These are phyloP conservation scores for Aphelinus atriplicis DNA, from an alignment of 1,140 invertebrate species.

Conservation along the genomic window DNA sequence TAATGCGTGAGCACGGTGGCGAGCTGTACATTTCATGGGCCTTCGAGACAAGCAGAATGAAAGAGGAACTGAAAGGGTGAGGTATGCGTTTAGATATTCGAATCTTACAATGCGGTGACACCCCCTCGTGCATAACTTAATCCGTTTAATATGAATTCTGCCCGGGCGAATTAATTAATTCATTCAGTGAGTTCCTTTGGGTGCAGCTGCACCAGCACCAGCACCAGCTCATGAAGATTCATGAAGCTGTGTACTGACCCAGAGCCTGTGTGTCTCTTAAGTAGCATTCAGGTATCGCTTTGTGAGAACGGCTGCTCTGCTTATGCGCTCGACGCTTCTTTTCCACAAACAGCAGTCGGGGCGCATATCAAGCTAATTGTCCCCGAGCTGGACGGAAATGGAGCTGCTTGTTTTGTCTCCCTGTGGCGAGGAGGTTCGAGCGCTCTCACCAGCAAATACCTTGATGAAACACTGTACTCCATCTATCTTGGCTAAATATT, in stretches of 20 bases:
- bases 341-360: background rate
- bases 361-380: background rate
- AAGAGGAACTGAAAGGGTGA: background rate
- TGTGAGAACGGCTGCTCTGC: background rate
- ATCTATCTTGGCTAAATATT: background rate
- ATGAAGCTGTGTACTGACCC: constrained; percentile 12
- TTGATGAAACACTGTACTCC: background rate
- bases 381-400: no score
- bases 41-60: no score
- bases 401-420: background rate
- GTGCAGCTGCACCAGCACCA: background rate
- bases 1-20: background rate
- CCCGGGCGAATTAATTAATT: constrained; percentile 20
- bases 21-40: background rate
- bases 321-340: background rate
- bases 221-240: background rate
- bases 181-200: constrained; percentile 16
- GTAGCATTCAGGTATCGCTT: background rate
- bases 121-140: constrained; percentile 11
- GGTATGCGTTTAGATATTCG: background rate
- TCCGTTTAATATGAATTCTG: background rate
- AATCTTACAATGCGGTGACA: constrained; percentile 3
- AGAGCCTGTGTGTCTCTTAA: background rate
- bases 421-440: background rate
- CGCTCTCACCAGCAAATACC: background rate